These are phyloP conservation scores for Serinus canaria DNA, from an alignment of 2,113 vertebrate species.

Conservation along the genomic window DNA sequence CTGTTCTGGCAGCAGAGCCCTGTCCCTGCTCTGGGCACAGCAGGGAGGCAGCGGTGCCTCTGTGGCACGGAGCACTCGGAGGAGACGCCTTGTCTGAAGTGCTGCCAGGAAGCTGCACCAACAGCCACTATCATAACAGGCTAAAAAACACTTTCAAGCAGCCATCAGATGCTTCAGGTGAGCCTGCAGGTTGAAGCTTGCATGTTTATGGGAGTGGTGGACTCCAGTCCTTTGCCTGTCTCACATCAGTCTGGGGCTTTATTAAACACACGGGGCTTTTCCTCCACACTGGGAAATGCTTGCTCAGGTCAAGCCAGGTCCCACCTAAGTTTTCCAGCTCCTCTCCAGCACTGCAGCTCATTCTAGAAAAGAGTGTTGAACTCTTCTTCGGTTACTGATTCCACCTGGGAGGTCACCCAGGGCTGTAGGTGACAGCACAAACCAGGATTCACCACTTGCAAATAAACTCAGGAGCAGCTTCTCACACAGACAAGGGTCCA, in stretches of 20 bases:
- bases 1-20: neutral
- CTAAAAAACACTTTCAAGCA: neutral
- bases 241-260: neutral
- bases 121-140: slow-evolving; percentile 33
- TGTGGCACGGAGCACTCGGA: neutral
- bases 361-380: neutral
- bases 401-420: neutral
- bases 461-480: neutral
- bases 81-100: slow-evolving; percentile 20
- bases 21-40: neutral
- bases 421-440: neutral
- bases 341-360: neutral
- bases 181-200: slow-evolving; percentile 48
- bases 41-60: neutral
- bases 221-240: neutral
- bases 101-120: slow-evolving; percentile 17
- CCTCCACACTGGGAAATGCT: neutral
- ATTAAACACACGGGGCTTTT: neutral
- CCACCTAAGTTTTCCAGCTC: neutral
- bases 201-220: slow-evolving; percentile 34
- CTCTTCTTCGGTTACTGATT: neutral
- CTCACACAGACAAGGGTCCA: neutral
- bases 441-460: neutral
- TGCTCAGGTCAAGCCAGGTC: neutral
- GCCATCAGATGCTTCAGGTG: slow-evolving; percentile 28